phyloP scores from a whole-genome alignment of 2,113 vertebrate species.

The Himantopus leucocephalus region DNA sequence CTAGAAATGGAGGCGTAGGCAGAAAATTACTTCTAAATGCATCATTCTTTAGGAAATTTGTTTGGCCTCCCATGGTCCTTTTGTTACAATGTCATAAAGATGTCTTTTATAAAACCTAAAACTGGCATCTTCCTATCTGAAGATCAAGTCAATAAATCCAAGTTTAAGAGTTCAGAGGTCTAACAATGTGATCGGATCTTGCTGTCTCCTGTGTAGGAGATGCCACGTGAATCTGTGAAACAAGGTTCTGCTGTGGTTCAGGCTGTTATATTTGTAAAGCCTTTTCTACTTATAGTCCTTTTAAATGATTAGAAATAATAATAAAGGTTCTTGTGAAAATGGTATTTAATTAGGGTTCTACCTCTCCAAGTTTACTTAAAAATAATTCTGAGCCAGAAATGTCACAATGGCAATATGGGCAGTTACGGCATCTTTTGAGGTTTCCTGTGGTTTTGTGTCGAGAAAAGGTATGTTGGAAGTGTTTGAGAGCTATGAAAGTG shows the following conservation, averaged over 20 bases:
- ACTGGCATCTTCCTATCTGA: conserved; percentile 7
- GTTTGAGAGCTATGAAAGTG: background rate
- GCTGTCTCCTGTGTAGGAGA: background rate
- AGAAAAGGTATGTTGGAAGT: background rate
- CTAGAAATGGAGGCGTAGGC: conserved; percentile 52
- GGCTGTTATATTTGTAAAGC: background rate
- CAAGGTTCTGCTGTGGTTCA: background rate
- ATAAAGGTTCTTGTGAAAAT: conserved; percentile 22
- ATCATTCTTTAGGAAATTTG: background rate
- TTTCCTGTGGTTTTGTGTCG: background rate
- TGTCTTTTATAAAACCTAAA: conserved; percentile 12
- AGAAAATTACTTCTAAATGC: conserved; percentile 14
- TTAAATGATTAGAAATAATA: background rate
- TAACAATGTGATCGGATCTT: background rate
- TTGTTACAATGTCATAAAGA: background rate
- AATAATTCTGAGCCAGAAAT: background rate
- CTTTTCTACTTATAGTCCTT: background rate
- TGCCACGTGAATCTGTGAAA: background rate
- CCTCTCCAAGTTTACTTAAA: background rate
- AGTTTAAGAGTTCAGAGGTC: background rate
- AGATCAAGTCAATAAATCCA: background rate
- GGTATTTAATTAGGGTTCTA: background rate
- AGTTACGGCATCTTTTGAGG: background rate
- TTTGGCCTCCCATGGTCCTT: background rate
- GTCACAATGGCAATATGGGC: background rate